A percentile compares a stretch with the other conserved stretches of the same genome.
phyloP scores from a whole-genome alignment of 2,797 vertebrate species.

The Micromesistius poutassou region DNA sequence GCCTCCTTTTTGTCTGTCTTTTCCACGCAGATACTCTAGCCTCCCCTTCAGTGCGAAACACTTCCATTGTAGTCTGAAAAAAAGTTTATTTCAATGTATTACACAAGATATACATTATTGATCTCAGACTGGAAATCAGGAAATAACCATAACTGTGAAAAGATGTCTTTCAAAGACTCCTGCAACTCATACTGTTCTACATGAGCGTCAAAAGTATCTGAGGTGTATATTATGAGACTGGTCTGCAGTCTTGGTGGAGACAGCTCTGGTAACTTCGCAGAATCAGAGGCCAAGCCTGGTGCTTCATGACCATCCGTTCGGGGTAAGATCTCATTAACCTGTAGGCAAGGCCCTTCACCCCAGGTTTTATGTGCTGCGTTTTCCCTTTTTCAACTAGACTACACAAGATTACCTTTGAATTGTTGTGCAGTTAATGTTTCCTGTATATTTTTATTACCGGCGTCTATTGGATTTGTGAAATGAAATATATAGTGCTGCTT shows the following conservation, averaged over 20 bases:
- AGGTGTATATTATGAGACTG: background rate
- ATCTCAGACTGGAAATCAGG: background rate
- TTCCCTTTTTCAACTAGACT: conserved; percentile 6
- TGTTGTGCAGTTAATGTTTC: background rate
- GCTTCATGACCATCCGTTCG: background rate
- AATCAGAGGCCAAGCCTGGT: background rate
- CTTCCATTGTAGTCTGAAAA: background rate
- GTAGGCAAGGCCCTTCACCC: background rate
- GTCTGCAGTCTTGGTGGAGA: background rate
- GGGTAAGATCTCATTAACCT: background rate
- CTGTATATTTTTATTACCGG: background rate
- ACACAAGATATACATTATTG: background rate
- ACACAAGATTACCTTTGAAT: conserved; percentile 4
- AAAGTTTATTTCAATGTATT: background rate
- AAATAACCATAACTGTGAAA: background rate
- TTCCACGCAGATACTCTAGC: background rate
- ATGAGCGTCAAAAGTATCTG: background rate
- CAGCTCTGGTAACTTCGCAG: background rate
- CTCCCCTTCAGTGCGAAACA: background rate
- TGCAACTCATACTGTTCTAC: background rate
- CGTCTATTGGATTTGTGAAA: background rate
- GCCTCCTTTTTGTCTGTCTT: background rate
- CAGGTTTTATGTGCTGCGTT: background rate
- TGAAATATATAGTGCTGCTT: background rate
- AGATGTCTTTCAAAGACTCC: background rate